Conservation (phyloP, 2,113 vertebrate genomes). For the Nyctereutes procyonoides region DNA sequence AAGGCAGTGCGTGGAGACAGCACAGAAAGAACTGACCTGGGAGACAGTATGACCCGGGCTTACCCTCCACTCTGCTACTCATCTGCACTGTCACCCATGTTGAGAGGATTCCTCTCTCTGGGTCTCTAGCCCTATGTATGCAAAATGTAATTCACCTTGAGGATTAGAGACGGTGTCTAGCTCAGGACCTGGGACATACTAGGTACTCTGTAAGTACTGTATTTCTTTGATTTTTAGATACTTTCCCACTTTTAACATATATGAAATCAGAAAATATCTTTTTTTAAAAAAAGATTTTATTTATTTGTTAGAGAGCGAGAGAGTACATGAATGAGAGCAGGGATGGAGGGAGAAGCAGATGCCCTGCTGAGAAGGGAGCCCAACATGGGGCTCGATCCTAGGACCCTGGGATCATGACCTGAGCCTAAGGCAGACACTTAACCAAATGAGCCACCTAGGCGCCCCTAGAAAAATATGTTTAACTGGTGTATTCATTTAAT, state of each 20-base stretch:
- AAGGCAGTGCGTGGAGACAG: neutral
- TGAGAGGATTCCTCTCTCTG: neutral
- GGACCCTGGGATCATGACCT: too few relatives aligned
- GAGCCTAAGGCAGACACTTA: too few relatives aligned
- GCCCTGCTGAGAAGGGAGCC: too few relatives aligned
- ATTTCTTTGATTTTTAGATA: neutral
- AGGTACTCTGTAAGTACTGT: neutral
- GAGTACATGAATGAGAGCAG: too few relatives aligned
- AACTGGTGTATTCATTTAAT: neutral
- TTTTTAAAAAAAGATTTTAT: too few relatives aligned
- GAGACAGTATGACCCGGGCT: neutral
- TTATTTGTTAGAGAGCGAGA: too few relatives aligned
- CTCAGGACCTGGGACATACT: neutral
- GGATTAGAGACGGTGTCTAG: neutral
- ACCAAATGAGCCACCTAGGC: too few relatives aligned
- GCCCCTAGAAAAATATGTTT: neutral
- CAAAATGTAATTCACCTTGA: neutral
- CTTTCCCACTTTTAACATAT: neutral
- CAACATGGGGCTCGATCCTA: too few relatives aligned
- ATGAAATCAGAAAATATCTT: neutral
- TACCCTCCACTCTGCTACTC: neutral
- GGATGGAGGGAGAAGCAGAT: too few relatives aligned
- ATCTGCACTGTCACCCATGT: neutral
- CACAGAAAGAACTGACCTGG: neutral
- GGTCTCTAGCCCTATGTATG: neutral